Conservation (phyloP, 2,888 invertebrate genomes). For the Hemithea aestivaria region DNA sequence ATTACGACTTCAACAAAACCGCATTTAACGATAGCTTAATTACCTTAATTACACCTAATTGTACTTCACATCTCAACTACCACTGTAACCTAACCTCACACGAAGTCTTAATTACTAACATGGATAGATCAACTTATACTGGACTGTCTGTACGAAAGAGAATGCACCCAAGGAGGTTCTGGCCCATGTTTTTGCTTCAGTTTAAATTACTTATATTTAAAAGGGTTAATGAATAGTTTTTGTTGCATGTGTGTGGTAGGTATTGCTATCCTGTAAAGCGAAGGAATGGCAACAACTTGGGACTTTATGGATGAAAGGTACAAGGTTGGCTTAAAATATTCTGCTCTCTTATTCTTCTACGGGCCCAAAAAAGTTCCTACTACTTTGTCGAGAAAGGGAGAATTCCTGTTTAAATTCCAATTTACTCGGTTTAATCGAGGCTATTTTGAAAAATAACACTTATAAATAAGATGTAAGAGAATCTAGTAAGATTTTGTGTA, state of each 20-base stretch:
- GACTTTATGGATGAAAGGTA: too few species aligned
- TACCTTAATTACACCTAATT: constrained; percentile 58
- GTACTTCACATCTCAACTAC: constrained; percentile 20
- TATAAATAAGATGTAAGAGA: too few species aligned
- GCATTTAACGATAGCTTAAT: constrained; percentile 55
- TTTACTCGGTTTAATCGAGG: too few species aligned
- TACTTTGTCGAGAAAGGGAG: too few species aligned
- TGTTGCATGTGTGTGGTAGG: constrained; percentile 13
- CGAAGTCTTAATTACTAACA: neutral
- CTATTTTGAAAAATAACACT: too few species aligned
- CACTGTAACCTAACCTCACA: constrained; percentile 2
- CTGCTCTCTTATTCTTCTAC: too few species aligned
- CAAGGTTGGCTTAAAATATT: too few species aligned
- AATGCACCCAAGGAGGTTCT: constrained; percentile 17
- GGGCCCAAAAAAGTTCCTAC: too few species aligned
- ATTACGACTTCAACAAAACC: constrained; percentile 45
- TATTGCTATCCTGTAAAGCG: too few species aligned
- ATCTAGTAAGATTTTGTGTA: too few species aligned
- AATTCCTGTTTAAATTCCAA: too few species aligned
- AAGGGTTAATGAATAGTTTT: constrained; percentile 11
- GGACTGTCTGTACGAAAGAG: constrained; percentile 20
- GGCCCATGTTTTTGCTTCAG: constrained; percentile 26
- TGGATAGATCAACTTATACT: constrained; percentile 20
- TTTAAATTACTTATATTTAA: constrained; percentile 31
- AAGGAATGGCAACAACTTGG: too few species aligned